These are phyloP conservation scores for Holcopasites calliopsidis DNA, from an alignment of 1,140 invertebrate species.

Conservation along the genomic window DNA sequence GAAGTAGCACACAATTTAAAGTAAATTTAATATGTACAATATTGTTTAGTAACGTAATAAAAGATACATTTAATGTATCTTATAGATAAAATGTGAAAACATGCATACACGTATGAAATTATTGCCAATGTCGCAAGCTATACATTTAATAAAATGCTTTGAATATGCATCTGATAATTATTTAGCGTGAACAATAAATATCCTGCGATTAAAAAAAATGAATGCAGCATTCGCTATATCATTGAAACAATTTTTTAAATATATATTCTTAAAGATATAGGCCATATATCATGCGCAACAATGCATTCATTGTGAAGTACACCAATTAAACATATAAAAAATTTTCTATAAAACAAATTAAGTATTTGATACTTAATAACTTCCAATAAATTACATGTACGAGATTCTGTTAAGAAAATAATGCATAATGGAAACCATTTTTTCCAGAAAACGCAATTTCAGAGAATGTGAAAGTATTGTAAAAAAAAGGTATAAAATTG, in stretches of 20 bases:
- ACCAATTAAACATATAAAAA: conserved; percentile 13
- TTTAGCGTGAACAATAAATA: background rate
- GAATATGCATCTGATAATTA: background rate
- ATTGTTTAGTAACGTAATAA: background rate
- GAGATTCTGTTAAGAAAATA: conserved; percentile 23
- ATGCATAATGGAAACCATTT: conserved; percentile 8
- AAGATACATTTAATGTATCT: background rate
- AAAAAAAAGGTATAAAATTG: background rate
- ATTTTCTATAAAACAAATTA: background rate
- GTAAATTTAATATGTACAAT: conserved; percentile 5
- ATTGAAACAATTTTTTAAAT: background rate
- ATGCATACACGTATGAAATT: background rate
- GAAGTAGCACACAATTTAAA: conserved; percentile 3
- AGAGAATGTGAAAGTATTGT: background rate
- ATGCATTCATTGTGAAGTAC: conserved; percentile 15
- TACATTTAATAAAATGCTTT: background rate
- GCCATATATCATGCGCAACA: conserved; percentile 18
- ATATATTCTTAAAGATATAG: conserved; percentile 36
- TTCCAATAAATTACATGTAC: background rate
- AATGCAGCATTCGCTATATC: background rate
- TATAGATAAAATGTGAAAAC: conserved; percentile 1
- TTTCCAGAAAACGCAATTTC: background rate
- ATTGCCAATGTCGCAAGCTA: background rate
- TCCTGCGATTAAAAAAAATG: background rate
- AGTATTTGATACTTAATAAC: conserved; percentile 7